Base-by-base conservation (phyloP, 2,113 vertebrate genomes). In the Malurus alboscapulatus region DNA sequence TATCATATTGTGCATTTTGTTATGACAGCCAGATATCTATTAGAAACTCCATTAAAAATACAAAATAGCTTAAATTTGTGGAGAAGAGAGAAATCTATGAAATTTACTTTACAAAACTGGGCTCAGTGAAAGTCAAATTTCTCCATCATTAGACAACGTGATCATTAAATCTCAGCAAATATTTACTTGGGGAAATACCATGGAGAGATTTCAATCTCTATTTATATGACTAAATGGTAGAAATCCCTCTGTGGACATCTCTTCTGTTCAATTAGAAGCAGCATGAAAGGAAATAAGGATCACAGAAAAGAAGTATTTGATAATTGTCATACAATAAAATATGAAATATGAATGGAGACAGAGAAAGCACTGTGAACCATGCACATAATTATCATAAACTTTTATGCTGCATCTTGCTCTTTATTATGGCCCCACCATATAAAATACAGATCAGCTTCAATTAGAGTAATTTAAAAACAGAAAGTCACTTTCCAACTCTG, bases 341-440 rank as follows among this genome's bases (percentile, higher is more conserved):
- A 92, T 34, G 36, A 90, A 87, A 93, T 80, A 88, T 86, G 78
- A 93, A 48, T 19, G 82, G 36, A 87, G 53, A 94, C 93, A 82
- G 93, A 92, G 65, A 36, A 86, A 1, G 7, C 29, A 26, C 84
- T 93, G 53, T 93, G 84, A 97, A 90, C 72, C 71, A 53, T 53
- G 27, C 36, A 65, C 40, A 67, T 79, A 82, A 95, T 90, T 91
- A 88, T 57, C 76, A 72, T 94, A 93, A 95, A 96, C 59, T 87
- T 95, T 96, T 90, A 93, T 91, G 63, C 29, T 61, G 50, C 58
- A 26, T 91, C 72, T 81, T 91, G 59, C 34, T 95, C 84, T 91
- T 90, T 94, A 82, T 90, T 93, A 85, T 54, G 22, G 11, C 32
- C 34, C 76, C 47, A 57, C 22, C 69, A 38, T 50, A 84, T 83